A percentile compares a stretch with the other conserved stretches of the same genome.
Conservation (phyloP, 2,888 invertebrate species). For the Diarsia dahlii region DNA sequence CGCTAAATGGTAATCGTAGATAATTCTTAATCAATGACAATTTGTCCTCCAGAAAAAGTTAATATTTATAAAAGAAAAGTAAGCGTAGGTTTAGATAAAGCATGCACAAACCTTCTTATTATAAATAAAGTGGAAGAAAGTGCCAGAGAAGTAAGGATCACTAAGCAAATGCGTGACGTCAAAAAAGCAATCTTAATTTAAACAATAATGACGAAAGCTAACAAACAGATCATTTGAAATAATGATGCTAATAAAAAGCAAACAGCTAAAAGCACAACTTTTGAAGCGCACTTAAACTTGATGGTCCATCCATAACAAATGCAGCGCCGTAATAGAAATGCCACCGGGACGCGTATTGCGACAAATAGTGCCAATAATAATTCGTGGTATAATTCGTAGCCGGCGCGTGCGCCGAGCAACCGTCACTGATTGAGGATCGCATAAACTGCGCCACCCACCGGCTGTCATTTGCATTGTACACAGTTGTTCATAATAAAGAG, state of each 20-base stretch:
- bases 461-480: constrained; percentile 80
- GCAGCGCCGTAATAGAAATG: constrained; percentile 69
- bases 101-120: too few relatives aligned
- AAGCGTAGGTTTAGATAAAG: constrained; percentile 12
- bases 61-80: constrained; percentile 13
- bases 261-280: constrained; percentile 26
- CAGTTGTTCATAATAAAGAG: constrained; percentile 69
- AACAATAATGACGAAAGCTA: neutral
- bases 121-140: neutral
- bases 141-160: neutral
- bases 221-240: constrained; percentile 5
- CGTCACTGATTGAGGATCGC: constrained; percentile 84
- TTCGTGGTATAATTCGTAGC: constrained; percentile 76
- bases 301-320: constrained; percentile 71
- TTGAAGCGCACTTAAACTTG: constrained; percentile 52
- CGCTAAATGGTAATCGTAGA: constrained; percentile 46
- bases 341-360: constrained; percentile 74
- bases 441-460: constrained; percentile 86
- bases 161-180: neutral
- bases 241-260: constrained; percentile 24
- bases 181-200: constrained; percentile 4
- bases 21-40: constrained; percentile 42
- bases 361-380: constrained; percentile 85
- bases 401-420: constrained; percentile 86
- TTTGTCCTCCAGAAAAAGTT: constrained; percentile 7